Conservation (phyloP, 1,140 invertebrate genomes). For the Macrocentrus cingulum region DNA sequence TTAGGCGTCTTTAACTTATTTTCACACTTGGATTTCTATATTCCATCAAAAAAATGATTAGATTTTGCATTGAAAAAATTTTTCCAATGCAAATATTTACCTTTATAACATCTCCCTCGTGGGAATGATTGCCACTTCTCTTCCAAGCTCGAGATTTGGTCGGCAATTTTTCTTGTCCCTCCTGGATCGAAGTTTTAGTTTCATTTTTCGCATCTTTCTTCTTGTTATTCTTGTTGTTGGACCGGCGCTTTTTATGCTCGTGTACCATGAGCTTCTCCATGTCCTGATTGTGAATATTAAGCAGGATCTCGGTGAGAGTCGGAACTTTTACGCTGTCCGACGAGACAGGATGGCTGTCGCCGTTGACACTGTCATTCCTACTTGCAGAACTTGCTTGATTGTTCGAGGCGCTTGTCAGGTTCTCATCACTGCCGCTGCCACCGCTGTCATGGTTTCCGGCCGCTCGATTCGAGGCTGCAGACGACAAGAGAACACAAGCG, state of each 20-base stretch:
- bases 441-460: slow-evolving; percentile 56
- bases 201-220: slow-evolving; percentile 49
- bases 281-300: slow-evolving; percentile 72
- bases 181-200: slow-evolving; percentile 32
- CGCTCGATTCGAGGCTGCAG: slow-evolving; percentile 1
- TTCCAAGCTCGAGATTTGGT: slow-evolving; percentile 38
- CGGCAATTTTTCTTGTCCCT: slow-evolving; percentile 13
- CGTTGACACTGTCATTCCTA: slow-evolving; percentile 37
- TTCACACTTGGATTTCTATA: slow-evolving; percentile 38
- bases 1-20: slow-evolving; percentile 28
- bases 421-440: slow-evolving; percentile 63
- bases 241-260: slow-evolving; percentile 67
- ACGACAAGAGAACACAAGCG: not conserved
- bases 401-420: slow-evolving; percentile 60
- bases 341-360: slow-evolving; percentile 31
- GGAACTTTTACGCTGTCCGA: slow-evolving; percentile 55
- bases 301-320: slow-evolving; percentile 67
- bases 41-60: not conserved
- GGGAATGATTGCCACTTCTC: slow-evolving; percentile 37
- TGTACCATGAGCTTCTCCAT: slow-evolving; percentile 78
- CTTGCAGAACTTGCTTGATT: slow-evolving; percentile 49
- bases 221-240: slow-evolving; percentile 56
- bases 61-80: too few relatives aligned
- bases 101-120: slow-evolving; percentile 41
- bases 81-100: too few relatives aligned